These are phyloP conservation scores for Cyanocitta stelleri DNA, from an alignment of 2,113 vertebrate genomes.

Conservation along the genomic window DNA sequence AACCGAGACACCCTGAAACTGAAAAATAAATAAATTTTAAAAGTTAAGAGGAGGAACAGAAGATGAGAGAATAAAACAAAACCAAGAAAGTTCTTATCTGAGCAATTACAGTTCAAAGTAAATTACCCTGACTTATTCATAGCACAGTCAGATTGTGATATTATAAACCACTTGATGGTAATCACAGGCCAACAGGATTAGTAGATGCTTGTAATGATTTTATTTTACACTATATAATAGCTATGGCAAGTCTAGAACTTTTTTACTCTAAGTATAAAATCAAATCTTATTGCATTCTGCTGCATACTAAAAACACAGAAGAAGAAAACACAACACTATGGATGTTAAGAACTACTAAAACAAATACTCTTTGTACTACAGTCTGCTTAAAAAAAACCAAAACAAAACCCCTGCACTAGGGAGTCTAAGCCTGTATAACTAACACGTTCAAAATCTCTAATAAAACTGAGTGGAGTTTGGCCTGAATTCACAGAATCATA, in stretches of 20 bases:
- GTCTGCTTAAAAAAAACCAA: neutral
- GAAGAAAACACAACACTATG: neutral
- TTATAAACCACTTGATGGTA: slow-evolving; percentile 16
- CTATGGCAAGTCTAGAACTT: neutral
- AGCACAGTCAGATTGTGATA: neutral
- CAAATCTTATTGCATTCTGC: neutral
- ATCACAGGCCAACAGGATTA: slow-evolving; percentile 39
- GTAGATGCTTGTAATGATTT: slow-evolving; percentile 9
- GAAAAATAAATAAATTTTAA: neutral
- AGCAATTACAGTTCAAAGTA: slow-evolving; percentile 33
- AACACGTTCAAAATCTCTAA: neutral
- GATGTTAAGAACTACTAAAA: neutral
- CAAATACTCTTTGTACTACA: neutral
- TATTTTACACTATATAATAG: neutral
- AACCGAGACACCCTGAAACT: neutral
- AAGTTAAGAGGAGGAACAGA: neutral
- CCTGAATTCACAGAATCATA: neutral
- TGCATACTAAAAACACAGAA: neutral
- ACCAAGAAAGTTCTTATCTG: neutral
- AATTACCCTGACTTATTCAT: neutral
- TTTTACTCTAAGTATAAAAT: neutral
- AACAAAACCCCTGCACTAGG: neutral
- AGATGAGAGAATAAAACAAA: neutral
- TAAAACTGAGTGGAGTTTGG: neutral
- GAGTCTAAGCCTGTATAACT: neutral